Evolutionary conservation across 2,113 vertebrate species (phyloP).

Genomic region (Sisor rabdophorus): DNA sequence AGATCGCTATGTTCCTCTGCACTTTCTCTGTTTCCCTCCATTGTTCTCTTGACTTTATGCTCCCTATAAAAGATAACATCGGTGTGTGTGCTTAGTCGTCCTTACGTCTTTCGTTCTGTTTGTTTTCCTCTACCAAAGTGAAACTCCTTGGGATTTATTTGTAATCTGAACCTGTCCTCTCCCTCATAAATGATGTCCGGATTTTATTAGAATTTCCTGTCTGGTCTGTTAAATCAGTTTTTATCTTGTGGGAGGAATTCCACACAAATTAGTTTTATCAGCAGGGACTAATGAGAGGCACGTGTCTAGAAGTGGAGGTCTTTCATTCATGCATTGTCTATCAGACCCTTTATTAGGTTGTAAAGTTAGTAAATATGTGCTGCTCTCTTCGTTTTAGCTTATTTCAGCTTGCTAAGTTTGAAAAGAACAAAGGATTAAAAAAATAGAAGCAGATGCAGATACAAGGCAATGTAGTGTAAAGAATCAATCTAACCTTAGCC

Average conservation of each 20-base stretch:
- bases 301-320: constrained; percentile 11
- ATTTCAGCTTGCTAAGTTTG: not conserved
- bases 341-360: not conserved
- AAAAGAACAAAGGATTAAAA: not conserved
- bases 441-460: not conserved
- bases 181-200: constrained; percentile 29
- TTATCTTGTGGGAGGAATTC: constrained; percentile 43
- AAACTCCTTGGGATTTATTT: constrained; percentile 23
- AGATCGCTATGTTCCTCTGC: not conserved
- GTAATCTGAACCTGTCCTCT: constrained; percentile 8
- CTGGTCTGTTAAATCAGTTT: constrained; percentile 40
- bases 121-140: not conserved
- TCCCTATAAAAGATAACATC: constrained; percentile 36
- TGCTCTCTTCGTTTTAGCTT: not conserved
- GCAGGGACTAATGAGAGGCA: constrained; percentile 22
- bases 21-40: constrained; percentile 19
- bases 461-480: not conserved
- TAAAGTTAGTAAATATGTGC: not conserved
- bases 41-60: constrained; percentile 34
- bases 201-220: constrained; percentile 37
- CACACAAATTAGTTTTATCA: constrained; percentile 31
- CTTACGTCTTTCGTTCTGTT: constrained; percentile 20
- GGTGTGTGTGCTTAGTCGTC: constrained; percentile 8
- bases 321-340: not conserved
- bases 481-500: not conserved